Percentiles rank a stretch among this genome's conserved stretches.
These are phyloP conservation scores for Gallinago jamesoni DNA, from an alignment of 2,113 vertebrate genomes.

Conservation along the genomic window DNA sequence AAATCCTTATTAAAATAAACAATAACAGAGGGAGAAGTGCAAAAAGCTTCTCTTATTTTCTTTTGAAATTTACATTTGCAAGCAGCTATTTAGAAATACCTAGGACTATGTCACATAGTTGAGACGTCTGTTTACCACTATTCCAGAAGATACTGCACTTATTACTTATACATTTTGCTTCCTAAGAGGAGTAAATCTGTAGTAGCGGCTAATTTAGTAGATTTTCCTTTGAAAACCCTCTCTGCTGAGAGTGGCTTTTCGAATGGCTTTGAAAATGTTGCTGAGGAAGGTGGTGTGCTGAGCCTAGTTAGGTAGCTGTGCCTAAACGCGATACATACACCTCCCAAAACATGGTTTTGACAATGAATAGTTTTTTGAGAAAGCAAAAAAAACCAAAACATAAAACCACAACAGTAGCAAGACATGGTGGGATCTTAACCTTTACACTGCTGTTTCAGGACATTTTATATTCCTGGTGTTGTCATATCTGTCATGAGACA, in stretches of 20 bases:
- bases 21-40: background rate
- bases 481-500: background rate
- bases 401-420: background rate
- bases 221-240: background rate
- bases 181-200: background rate
- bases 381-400: background rate
- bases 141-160: background rate
- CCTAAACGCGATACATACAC: accelerated
- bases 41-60: background rate
- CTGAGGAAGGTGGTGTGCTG: background rate
- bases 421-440: background rate
- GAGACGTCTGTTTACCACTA: background rate
- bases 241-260: background rate
- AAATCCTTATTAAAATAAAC: background rate
- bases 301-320: background rate
- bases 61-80: background rate
- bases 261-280: background rate
- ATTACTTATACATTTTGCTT: background rate
- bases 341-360: background rate
- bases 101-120: background rate
- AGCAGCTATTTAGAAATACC: background rate
- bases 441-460: background rate
- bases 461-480: background rate
- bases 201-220: background rate
- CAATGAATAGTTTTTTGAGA: background rate